A percentile compares a stretch with the other conserved stretches of the same genome.
Evolutionary conservation across 1,140 invertebrate genomes (phyloP).

Genomic region (Eriosoma lanigerum): DNA sequence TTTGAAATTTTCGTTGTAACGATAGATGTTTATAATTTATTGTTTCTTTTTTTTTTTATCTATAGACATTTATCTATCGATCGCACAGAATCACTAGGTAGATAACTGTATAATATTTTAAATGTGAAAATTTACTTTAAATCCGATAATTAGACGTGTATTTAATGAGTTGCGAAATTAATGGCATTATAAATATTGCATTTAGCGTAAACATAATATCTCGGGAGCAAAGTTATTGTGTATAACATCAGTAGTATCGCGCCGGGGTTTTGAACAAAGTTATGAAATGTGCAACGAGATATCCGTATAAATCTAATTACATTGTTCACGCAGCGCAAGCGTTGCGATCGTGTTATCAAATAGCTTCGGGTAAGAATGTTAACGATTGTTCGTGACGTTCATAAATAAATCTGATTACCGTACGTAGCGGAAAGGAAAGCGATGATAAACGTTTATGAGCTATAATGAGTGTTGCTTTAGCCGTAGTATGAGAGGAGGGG

Average conservation of each 20-base stretch:
- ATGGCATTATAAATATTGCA: neutral
- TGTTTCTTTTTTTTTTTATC: too few species aligned
- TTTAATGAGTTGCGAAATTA: too few species aligned
- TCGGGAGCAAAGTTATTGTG: neutral
- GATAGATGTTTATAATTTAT: too few species aligned
- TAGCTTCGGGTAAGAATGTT: slow-evolving; percentile 17
- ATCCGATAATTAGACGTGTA: too few species aligned
- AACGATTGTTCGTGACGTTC: slow-evolving; percentile 15
- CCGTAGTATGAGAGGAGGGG: neutral
- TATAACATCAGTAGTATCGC: neutral
- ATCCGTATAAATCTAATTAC: neutral
- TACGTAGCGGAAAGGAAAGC: slow-evolving; percentile 15
- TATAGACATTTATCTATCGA: too few species aligned
- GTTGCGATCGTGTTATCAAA: slow-evolving; percentile 14
- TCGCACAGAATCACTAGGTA: too few species aligned
- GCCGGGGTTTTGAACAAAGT: neutral
- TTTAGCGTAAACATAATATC: neutral
- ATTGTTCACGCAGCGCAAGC: neutral
- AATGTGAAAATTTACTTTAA: too few species aligned
- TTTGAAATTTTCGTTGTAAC: too few species aligned
- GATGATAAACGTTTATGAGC: slow-evolving; percentile 34
- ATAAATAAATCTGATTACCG: slow-evolving; percentile 40
- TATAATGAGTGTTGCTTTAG: neutral
- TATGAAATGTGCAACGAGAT: neutral
- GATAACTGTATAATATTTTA: too few species aligned